Evolutionary conservation across 2,113 vertebrate species (phyloP), one percentile per base, ranked within the genome.

Genomic region (Epinephelus cyanopodus): DNA sequence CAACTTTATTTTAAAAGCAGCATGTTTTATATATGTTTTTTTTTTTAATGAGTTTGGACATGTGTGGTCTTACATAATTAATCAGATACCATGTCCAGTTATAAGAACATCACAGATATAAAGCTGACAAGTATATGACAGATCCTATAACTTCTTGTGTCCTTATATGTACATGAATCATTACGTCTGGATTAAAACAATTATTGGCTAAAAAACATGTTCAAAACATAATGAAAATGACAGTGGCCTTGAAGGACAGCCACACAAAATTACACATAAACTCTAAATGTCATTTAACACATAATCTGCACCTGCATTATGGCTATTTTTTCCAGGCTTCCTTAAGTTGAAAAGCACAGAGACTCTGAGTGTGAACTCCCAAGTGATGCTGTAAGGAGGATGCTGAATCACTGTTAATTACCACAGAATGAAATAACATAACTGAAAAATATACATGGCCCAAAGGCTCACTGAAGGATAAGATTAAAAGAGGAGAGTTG

Each of bases 371-470:
- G 8, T 83, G 70, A 65, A 13, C 33, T 79, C 62, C 65, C 33
- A 15, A 54, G 52, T 42, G 23, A 69, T n/a, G 42, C 70, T 61
- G 25, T 19, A 23, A 58, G 25, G 33, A 77, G 50, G n/a, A 56
- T 19, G 27, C 74, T 57, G 61, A 79, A 48, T 81, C 70, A 33
- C 12, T 53, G 47, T 66, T 87, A 57, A 82, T 79, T 64, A 73
- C 53, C 48, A 58, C 37, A 29, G 29, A 82, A 57, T 67, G 9
- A 74, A 81, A 67, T 33, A 58, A 47, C 1, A 18, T 69, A 68
- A 78, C 64, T 74, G 45, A 37, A 82, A 81, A 60, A 65, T 62
- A 66, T 19, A 81, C 58, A 45, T 21, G 42, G 66, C 61, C 61
- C 19, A 54, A 53, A 77, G 66, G 50, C 69, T 72, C 52, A 69